Evolutionary conservation across 2,888 invertebrate genomes (phyloP).

Genomic region (Chelonus formosanus): DNA sequence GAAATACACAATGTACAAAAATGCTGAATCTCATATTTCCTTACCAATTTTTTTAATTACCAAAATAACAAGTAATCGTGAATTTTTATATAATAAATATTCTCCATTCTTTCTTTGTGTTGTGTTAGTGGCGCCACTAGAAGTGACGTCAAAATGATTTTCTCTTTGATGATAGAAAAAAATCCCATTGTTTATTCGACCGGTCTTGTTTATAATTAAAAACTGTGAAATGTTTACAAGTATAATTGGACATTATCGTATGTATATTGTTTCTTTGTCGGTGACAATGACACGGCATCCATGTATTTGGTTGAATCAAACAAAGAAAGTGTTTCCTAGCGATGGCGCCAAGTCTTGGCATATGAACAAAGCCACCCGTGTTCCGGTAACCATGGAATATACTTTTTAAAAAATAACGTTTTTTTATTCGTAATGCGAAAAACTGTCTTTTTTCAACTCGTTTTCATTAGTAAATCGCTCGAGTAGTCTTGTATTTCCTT

Average conservation of each 20-base stretch:
- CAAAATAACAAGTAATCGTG: background rate
- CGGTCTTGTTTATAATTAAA: constrained; percentile 24
- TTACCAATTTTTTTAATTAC: no score
- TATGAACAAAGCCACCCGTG: constrained; percentile 25
- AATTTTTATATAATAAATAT: background rate
- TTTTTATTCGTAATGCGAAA: constrained; percentile 9
- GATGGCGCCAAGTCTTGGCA: constrained; percentile 23
- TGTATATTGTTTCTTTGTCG: constrained; percentile 28
- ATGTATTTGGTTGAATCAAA: constrained; percentile 15
- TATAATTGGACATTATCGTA: constrained; percentile 43
- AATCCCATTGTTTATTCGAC: no score
- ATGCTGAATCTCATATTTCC: no score
- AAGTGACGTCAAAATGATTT: no score
- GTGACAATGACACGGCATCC: background rate
- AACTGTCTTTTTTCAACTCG: background rate
- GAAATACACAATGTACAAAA: no score
- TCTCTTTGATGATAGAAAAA: no score
- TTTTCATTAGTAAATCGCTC: no score
- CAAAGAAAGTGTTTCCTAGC: constrained; percentile 22
- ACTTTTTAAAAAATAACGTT: background rate
- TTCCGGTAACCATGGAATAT: constrained; percentile 22
- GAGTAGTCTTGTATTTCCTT: no score
- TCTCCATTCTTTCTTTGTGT: no score
- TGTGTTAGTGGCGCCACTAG: no score
- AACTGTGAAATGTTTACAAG: constrained; percentile 10